Percentiles rank a stretch among this genome's conserved stretches.
Evolutionary conservation across 1,140 invertebrate species (phyloP).

Genomic region (Pinna nobilis): DNA sequence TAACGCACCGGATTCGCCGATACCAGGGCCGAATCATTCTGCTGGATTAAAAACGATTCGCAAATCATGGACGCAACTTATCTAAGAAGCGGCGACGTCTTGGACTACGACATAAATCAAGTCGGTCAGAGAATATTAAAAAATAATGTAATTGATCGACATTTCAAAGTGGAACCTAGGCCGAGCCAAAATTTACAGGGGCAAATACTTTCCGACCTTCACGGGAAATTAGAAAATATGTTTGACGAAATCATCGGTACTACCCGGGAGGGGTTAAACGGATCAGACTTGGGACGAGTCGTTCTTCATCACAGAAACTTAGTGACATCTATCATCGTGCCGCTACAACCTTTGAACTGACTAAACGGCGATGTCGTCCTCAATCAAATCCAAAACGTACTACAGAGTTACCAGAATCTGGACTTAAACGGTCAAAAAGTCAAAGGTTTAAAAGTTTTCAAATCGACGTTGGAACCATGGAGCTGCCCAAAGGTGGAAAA

Average conservation of each 20-base stretch:
- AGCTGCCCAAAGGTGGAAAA: slow-evolving; percentile 19
- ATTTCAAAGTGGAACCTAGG: slow-evolving; percentile 12
- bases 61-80: no score
- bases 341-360: slow-evolving; percentile 8
- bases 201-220: slow-evolving; percentile 7
- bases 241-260: slow-evolving; percentile 20
- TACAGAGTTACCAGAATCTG: slow-evolving; percentile 10
- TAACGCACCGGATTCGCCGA: no score
- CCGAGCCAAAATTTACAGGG: background rate
- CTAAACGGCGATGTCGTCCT: slow-evolving; percentile 14
- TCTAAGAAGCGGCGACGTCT: no score
- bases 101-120: background rate
- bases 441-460: no score
- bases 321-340: slow-evolving; percentile 11
- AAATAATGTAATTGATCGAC: background rate
- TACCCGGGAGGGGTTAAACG: slow-evolving; percentile 3
- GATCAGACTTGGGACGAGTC: slow-evolving; percentile 17
- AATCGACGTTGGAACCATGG: slow-evolving; percentile 15
- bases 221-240: slow-evolving; percentile 24
- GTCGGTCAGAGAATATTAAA: slow-evolving; percentile 16
- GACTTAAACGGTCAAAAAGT: slow-evolving; percentile 3
- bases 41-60: no score
- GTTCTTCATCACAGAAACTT: slow-evolving; percentile 23
- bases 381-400: slow-evolving; percentile 10
- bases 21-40: no score